Evolutionary conservation across 2,888 invertebrate genomes (phyloP).

Genomic region (Patella pellucida): DNA sequence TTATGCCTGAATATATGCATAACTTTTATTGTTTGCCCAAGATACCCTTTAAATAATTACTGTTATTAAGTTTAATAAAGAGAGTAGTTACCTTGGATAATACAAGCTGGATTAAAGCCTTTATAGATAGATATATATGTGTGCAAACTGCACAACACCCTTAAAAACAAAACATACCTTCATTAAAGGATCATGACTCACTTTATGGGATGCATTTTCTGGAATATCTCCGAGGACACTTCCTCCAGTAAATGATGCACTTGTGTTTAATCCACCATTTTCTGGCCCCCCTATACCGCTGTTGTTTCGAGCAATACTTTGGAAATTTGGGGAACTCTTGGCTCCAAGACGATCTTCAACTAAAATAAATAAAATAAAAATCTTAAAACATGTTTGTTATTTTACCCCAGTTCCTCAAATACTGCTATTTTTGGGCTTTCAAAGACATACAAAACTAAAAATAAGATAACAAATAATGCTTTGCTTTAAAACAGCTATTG

Average conservation of each 20-base stretch:
- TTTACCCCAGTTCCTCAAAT: too few relatives aligned
- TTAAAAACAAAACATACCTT: conserved; percentile 1
- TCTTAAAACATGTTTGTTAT: too few relatives aligned
- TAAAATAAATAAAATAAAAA: conserved; percentile 6
- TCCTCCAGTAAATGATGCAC: conserved; percentile 35
- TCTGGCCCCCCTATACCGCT: conserved; percentile 10
- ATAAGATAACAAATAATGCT: too few relatives aligned
- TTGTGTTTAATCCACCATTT: conserved; percentile 29
- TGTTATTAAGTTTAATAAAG: too few relatives aligned
- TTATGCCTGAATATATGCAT: too few relatives aligned
- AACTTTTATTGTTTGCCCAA: too few relatives aligned
- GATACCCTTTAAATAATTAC: too few relatives aligned
- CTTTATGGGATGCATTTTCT: conserved; percentile 56
- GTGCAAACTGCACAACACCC: background rate
- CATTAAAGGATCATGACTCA: conserved; percentile 24
- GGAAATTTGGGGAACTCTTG: conserved; percentile 57
- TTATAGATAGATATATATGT: background rate
- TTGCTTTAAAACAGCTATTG: too few relatives aligned
- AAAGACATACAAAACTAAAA: too few relatives aligned
- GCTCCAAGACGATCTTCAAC: conserved; percentile 37
- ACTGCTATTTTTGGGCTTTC: too few relatives aligned
- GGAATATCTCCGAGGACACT: conserved; percentile 46
- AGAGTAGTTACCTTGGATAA: too few relatives aligned
- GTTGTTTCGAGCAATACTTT: conserved; percentile 22
- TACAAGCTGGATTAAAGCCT: conserved; percentile 1